Percentiles rank a stretch among this genome's conserved stretches.
Evolutionary conservation across 2,888 invertebrate species (phyloP).

Genomic region (Parnassius glacialis): DNA sequence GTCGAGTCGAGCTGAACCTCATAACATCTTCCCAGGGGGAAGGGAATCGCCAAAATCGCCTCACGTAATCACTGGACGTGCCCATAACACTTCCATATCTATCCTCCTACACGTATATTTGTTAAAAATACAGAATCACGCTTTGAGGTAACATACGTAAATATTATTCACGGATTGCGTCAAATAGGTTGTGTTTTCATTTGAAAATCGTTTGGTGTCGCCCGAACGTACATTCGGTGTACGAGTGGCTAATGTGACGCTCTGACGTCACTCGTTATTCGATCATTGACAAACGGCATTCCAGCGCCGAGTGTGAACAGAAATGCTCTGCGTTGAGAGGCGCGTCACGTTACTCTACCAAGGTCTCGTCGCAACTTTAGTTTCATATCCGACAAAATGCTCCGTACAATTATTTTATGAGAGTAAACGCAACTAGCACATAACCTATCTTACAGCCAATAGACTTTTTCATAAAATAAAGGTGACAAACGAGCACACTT

Average conservation of each 20-base stretch:
- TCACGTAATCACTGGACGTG: too few species aligned
- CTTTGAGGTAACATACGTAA: background rate
- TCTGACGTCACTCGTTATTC: slow-evolving; percentile 72
- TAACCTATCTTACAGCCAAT: too few species aligned
- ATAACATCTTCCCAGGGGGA: too few species aligned
- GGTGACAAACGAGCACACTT: too few species aligned
- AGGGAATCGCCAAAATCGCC: too few species aligned
- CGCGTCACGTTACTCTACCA: slow-evolving; percentile 67
- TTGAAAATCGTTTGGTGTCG: background rate
- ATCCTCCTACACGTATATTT: too few species aligned
- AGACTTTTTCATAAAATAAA: too few species aligned
- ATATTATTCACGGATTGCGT: background rate
- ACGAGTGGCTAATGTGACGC: slow-evolving; percentile 58
- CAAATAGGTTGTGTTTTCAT: background rate
- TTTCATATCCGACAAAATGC: slow-evolving; percentile 36
- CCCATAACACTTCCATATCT: too few species aligned
- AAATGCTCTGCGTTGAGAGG: slow-evolving; percentile 63
- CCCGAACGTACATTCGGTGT: slow-evolving; percentile 29
- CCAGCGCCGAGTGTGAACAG: slow-evolving; percentile 67
- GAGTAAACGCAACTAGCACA: too few species aligned
- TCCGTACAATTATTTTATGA: too few species aligned
- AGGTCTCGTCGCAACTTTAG: slow-evolving; percentile 65
- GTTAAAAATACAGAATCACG: background rate
- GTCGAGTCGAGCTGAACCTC: too few species aligned
- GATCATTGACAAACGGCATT: slow-evolving; percentile 80